Evolutionary conservation across 2,113 vertebrate genomes (phyloP), one percentile per base, ranked within the genome.

Genomic region (Neopipo cinnamomea): DNA sequence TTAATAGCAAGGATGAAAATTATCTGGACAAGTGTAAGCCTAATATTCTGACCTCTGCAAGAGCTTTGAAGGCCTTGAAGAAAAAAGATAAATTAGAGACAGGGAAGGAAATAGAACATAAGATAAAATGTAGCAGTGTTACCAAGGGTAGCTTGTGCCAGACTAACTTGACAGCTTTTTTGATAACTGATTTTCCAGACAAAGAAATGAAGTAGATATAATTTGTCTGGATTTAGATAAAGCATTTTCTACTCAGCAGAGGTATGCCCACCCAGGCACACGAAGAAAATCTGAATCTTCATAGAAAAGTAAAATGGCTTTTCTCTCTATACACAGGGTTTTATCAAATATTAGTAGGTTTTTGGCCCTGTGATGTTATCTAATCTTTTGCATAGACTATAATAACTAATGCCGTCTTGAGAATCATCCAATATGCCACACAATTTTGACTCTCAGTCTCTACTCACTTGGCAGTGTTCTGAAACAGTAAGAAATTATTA

Each of bases 31-130:
- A 84, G 44, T 6, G 0, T 95, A 95, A 95, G 80, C 76, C 80
- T 95, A 74, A 91, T 93, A 95, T 83, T 78, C 68, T 91, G 86
- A 97, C 89, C 94, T 92, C 76, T 72, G 59, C 52, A 81, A 77
- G 65, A 89, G 72, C 70, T 95, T 84, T 84, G 68, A 86, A 89
- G 50, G 24, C 65, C 91, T 91, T 95, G 61, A 89, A 91, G 83
- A 81, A 93, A 63, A 95, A 95, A 84, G 83, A 85, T 88, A 89
- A 92, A 93, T 86, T 83, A 90, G 87, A 92, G 65, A 55, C 42
- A 65, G 83, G 42, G 68, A 89, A 78, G 76, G 87, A 96, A 93
- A 96, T 68, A 96, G 86, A 91, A 91, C 31, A n/a, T 21, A 35
- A 66, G 47, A 91, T 53, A 87, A 95, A 94, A 89, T 37, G 73